Conservation (phyloP, 2,797 vertebrate species). For the Melanotaenia pygmaea region DNA sequence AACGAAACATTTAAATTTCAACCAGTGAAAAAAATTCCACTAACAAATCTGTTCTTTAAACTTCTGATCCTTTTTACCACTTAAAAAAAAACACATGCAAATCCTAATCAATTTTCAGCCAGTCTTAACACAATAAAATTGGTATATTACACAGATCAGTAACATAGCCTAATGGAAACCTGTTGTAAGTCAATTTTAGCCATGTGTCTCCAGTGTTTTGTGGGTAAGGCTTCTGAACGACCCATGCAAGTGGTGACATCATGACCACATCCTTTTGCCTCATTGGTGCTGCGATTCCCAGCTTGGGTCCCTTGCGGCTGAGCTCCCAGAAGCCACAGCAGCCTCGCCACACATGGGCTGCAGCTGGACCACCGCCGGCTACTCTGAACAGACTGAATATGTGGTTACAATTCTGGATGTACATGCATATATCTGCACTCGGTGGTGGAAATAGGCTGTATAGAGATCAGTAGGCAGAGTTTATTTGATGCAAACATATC, state of each 20-base stretch:
- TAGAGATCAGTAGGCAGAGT: conserved; percentile 85
- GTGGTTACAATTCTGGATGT: conserved; percentile 67
- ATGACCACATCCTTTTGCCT: conserved; percentile 84
- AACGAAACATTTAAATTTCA: conserved; percentile 45
- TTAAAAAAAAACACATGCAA: conserved; percentile 47
- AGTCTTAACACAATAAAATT: conserved; percentile 64
- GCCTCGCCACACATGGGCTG: conserved; percentile 82
- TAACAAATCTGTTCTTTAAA: conserved; percentile 41
- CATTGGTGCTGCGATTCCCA: conserved; percentile 68
- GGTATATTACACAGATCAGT: conserved; percentile 62
- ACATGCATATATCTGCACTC: conserved; percentile 73
- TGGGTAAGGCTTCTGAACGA: conserved; percentile 79
- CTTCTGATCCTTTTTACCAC: conserved; percentile 41
- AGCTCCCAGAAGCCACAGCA: conserved; percentile 78
- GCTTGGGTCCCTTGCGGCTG: conserved; percentile 76
- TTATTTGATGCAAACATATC: conserved; percentile 93
- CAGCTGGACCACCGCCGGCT: conserved; percentile 84
- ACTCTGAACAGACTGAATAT: conserved; percentile 72
- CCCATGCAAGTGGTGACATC: conserved; percentile 81
- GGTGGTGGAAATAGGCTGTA: conserved; percentile 75
- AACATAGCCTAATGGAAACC: conserved; percentile 76
- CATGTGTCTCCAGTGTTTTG: conserved; percentile 76
- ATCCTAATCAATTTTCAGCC: conserved; percentile 57
- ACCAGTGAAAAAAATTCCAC: conserved; percentile 32
- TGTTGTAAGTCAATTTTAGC: conserved; percentile 78